Evolutionary conservation across 2,888 invertebrate species (phyloP), one percentile per base, ranked within the genome.

Genomic region (Lysandra coridon): DNA sequence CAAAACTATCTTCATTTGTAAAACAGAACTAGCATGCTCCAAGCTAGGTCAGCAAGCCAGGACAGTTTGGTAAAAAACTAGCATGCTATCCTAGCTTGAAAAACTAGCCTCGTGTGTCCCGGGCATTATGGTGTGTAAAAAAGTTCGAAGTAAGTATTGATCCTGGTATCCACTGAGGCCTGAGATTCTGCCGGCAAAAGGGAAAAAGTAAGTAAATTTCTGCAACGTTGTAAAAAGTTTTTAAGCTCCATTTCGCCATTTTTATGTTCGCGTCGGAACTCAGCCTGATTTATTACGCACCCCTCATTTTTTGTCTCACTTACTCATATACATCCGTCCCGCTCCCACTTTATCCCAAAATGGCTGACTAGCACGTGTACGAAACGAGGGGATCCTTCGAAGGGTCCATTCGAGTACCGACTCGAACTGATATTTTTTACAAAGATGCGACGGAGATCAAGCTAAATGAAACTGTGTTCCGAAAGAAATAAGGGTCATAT

Each of bases 361-460:
- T 93, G 92, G 93, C 91, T 93, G 93, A 92, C 57, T 73, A 79
- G 44, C 79, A 79, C 84, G 86, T 84, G 81, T 69, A 69, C 84
- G 81, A 84, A 83, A 83, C 86, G 86, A 84, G 84, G 84, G 84
- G 83, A 85, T 83, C 83, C 87, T 89, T 78, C 89, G 88, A 85
- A 89, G 90, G 90, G 90, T 90, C 89, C 86, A 83, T 83, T 85
- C 86, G 88, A 88, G 85, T 85, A 87, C 88, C 85, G 85, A 88
- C 87, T 87, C 87, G 89, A 92, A 90, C 88, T 86, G 87, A 87
- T 86, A 85, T 85, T 86, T 88, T 89, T 91, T 88, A 83, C 30
- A 53, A 17, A 44, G 33, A 30, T 7, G 17, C 37, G 2, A 69
- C 0, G 33, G 69, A 69, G 69, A 33, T 37, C 69, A 69, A 37